Evolutionary conservation across 2,888 invertebrate species (phyloP).

Genomic region (Apomyelois bistriatella): DNA sequence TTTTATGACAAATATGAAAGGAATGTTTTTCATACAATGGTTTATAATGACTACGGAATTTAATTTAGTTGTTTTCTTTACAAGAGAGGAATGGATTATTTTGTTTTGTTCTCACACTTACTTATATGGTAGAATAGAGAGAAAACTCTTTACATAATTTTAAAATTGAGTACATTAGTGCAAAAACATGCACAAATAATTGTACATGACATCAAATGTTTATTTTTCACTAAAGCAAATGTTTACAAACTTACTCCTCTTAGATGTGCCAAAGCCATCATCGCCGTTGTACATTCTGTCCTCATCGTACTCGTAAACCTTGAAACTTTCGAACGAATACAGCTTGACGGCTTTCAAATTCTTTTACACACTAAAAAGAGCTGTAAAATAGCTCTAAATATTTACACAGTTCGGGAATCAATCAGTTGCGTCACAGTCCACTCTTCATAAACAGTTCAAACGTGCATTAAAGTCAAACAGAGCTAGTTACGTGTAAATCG

Average conservation of each 20-base stretch:
- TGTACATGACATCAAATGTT: neutral
- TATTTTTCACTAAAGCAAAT: neutral
- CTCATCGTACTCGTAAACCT: constrained; percentile 74
- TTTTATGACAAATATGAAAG: neutral
- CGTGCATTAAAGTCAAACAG: constrained; percentile 16
- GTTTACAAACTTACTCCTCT: constrained; percentile 59
- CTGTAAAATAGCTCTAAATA: constrained; percentile 23
- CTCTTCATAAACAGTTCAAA: constrained; percentile 10
- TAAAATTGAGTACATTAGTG: neutral
- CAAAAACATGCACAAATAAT: neutral
- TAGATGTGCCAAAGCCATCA: constrained; percentile 64
- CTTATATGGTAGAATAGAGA: too few relatives aligned
- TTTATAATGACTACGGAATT: too few relatives aligned
- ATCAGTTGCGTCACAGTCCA: constrained; percentile 23
- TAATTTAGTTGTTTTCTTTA: too few relatives aligned
- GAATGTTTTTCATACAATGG: neutral
- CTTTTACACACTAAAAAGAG: constrained; percentile 30
- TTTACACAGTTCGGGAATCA: constrained; percentile 14
- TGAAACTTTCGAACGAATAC: constrained; percentile 78
- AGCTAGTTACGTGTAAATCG: constrained; percentile 27
- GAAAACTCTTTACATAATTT: too few relatives aligned
- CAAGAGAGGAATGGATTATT: too few relatives aligned
- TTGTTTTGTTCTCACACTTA: too few relatives aligned
- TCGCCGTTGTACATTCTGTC: constrained; percentile 65
- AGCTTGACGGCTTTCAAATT: constrained; percentile 65